phyloP scores from a whole-genome alignment of 2,888 invertebrate genomes.

The Oligia fasciuncula region DNA sequence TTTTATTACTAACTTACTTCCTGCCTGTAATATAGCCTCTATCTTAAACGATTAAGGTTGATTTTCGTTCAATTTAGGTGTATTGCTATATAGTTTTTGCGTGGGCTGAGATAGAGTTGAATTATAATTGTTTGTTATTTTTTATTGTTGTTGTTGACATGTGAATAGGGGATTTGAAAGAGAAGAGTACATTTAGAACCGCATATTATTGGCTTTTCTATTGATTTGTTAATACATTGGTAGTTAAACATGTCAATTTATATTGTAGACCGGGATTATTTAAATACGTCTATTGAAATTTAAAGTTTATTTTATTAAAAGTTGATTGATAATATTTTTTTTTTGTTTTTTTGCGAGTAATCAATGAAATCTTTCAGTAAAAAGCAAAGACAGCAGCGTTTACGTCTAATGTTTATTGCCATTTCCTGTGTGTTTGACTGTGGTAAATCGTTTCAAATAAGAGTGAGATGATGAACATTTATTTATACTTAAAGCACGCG shows the following conservation, averaged over 20 bases:
- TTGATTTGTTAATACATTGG: conserved; percentile 30
- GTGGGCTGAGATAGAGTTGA: conserved; percentile 72
- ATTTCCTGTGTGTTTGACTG: background rate
- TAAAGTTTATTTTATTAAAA: background rate
- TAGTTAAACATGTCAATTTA: conserved; percentile 15
- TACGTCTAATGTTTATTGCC: background rate
- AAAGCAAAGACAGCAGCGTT: background rate
- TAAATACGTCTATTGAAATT: conserved; percentile 1
- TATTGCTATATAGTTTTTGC: conserved; percentile 11
- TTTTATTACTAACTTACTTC: conserved; percentile 38
- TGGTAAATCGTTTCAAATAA: background rate
- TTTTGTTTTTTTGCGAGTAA: background rate
- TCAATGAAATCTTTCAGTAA: background rate
- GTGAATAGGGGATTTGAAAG: conserved; percentile 56
- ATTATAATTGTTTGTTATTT: conserved; percentile 71
- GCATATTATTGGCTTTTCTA: conserved; percentile 44
- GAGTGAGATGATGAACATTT: background rate
- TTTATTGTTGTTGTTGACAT: conserved; percentile 69
- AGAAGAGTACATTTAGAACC: conserved; percentile 47
- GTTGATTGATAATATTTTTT: background rate
- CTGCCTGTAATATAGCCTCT: background rate
- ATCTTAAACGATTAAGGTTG: background rate
- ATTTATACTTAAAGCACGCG: background rate
- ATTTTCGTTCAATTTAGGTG: conserved; percentile 4
- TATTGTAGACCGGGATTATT: conserved; percentile 2